phyloP scores from a whole-genome alignment of 2,888 invertebrate genomes.

The Protonemura montana region DNA sequence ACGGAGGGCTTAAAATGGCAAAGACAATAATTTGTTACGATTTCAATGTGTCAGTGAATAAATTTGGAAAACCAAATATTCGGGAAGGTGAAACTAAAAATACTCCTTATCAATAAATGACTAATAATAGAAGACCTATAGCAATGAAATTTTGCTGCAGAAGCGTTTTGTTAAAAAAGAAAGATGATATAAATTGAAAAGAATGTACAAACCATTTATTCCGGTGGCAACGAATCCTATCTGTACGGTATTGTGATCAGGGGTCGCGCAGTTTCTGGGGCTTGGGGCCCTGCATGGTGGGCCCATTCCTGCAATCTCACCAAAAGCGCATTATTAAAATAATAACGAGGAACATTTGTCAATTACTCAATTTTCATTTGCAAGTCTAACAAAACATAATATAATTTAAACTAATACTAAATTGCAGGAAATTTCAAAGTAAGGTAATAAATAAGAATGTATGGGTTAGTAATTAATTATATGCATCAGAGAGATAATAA shows the following conservation, averaged over 20 bases:
- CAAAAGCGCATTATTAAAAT: conserved; percentile 33
- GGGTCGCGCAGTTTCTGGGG: conserved; percentile 16
- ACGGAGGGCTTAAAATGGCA: neutral
- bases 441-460: neutral
- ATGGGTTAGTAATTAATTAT: neutral
- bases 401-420: conserved; percentile 10
- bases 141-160: neutral
- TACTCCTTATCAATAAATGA: neutral
- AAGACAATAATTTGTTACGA: neutral
- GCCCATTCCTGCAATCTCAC: conserved; percentile 30
- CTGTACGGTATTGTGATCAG: conserved; percentile 24
- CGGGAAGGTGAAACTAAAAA: too few species aligned
- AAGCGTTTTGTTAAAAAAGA: neutral
- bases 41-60: neutral
- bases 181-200: neutral
- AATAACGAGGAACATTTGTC: conserved; percentile 23
- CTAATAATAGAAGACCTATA: neutral
- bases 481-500: too few species aligned
- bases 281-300: conserved; percentile 32
- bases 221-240: conserved; percentile 24
- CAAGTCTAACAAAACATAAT: conserved; percentile 24
- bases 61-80: neutral
- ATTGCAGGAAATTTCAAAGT: too few species aligned
- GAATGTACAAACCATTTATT: conserved; percentile 32
- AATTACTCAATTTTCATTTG: neutral